A percentile compares a stretch with the other conserved stretches of the same genome.
These are phyloP conservation scores for Takifugu rubripes DNA, from an alignment of 2,797 vertebrate species.

Conservation along the genomic window DNA sequence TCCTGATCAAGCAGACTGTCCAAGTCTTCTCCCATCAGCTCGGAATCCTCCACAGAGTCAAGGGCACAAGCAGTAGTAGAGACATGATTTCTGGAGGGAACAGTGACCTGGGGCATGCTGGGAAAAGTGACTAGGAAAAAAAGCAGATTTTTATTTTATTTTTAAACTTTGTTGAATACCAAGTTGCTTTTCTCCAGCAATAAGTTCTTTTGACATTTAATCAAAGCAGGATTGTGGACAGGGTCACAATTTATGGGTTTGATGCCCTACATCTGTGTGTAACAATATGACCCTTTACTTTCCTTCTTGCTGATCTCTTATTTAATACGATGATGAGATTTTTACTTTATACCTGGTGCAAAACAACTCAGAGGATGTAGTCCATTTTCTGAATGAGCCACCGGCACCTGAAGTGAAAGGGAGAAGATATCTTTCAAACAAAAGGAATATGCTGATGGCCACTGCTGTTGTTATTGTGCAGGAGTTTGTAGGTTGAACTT, in stretches of 20 bases:
- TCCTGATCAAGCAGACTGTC: conserved; percentile 84
- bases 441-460: background rate
- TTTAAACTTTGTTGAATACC: background rate
- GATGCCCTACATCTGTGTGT: too few species aligned
- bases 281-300: too few species aligned
- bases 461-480: background rate
- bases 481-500: conserved; percentile 6
- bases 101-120: conserved; percentile 17
- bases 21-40: conserved; percentile 88
- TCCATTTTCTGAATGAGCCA: conserved; percentile 62
- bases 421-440: background rate
- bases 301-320: background rate
- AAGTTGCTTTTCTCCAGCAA: background rate
- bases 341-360: conserved; percentile 76
- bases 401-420: conserved; percentile 62
- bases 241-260: too few species aligned
- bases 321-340: background rate
- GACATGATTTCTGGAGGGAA: conserved; percentile 42
- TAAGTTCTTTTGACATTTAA: too few species aligned
- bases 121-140: conserved; percentile 31
- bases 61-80: conserved; percentile 29
- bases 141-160: background rate
- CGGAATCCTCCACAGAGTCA: conserved; percentile 79
- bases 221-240: too few species aligned
- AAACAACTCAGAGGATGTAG: conserved; percentile 75